These are phyloP conservation scores for Cryptophagus acutangulus DNA, from an alignment of 2,888 invertebrate species.

Conservation along the genomic window DNA sequence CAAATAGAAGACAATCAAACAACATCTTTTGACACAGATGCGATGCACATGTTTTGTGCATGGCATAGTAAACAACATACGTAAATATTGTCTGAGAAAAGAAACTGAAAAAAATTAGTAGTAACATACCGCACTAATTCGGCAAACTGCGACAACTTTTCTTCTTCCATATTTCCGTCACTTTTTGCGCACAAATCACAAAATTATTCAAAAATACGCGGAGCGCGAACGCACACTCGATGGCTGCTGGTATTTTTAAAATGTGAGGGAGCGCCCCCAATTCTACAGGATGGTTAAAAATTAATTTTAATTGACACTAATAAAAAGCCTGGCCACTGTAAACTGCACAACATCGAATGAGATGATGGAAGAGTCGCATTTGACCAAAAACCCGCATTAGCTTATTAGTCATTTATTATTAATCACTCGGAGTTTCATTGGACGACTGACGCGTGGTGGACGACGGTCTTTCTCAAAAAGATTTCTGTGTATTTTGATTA, in stretches of 20 bases:
- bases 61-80: slow-evolving; percentile 17
- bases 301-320: slow-evolving; percentile 46
- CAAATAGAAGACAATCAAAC: slow-evolving; percentile 5
- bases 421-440: too few relatives aligned
- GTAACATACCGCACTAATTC: slow-evolving; percentile 39
- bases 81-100: too few relatives aligned
- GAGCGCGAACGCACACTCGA: too few relatives aligned
- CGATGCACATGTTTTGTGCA: slow-evolving; percentile 3
- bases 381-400: slow-evolving; percentile 30
- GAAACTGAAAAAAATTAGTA: slow-evolving; percentile 14
- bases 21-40: background rate
- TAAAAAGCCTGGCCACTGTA: slow-evolving; percentile 28
- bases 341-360: slow-evolving; percentile 20
- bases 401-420: slow-evolving; percentile 30
- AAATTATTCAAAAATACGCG: too few relatives aligned
- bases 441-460: too few relatives aligned
- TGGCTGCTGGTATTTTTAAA: background rate
- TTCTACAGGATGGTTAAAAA: slow-evolving; percentile 46
- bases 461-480: too few relatives aligned
- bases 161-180: slow-evolving; percentile 26
- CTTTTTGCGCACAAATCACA: slow-evolving; percentile 18
- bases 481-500: too few relatives aligned
- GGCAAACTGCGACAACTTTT: slow-evolving; percentile 36
- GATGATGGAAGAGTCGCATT: slow-evolving; percentile 15
- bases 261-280: slow-evolving; percentile 25